These are phyloP conservation scores for Argyrosomus japonicus DNA, from an alignment of 2,113 vertebrate species.

Conservation along the genomic window DNA sequence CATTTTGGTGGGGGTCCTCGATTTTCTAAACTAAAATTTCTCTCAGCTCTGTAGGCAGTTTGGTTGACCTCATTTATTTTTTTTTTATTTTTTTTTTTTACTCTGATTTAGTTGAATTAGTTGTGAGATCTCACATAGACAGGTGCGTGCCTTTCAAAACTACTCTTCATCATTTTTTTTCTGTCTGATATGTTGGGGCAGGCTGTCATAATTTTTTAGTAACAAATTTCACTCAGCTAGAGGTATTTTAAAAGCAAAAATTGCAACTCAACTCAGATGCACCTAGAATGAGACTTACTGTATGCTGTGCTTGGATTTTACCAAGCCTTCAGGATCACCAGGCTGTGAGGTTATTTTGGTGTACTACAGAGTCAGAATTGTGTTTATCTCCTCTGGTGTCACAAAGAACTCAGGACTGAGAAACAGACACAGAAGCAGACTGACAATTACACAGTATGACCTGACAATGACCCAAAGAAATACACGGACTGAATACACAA, in stretches of 20 bases:
- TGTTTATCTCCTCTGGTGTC: no score
- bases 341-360: no score
- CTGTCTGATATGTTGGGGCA: no score
- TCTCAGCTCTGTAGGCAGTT: background rate
- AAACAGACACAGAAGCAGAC: no score
- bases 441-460: no score
- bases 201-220: no score
- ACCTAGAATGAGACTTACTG: background rate
- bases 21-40: background rate
- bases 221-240: no score
- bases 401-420: no score
- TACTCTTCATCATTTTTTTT: no score
- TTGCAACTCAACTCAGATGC: background rate
- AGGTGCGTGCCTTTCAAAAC: background rate
- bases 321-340: background rate
- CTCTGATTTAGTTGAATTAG: background rate
- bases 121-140: background rate
- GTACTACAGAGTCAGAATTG: no score
- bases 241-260: background rate
- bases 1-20: background rate
- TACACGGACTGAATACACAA: no score
- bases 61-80: background rate
- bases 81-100: background rate
- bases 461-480: no score
- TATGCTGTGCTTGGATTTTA: background rate